Conservation (phyloP, 1,140 invertebrate genomes). For the Macrocentrus cingulum region DNA sequence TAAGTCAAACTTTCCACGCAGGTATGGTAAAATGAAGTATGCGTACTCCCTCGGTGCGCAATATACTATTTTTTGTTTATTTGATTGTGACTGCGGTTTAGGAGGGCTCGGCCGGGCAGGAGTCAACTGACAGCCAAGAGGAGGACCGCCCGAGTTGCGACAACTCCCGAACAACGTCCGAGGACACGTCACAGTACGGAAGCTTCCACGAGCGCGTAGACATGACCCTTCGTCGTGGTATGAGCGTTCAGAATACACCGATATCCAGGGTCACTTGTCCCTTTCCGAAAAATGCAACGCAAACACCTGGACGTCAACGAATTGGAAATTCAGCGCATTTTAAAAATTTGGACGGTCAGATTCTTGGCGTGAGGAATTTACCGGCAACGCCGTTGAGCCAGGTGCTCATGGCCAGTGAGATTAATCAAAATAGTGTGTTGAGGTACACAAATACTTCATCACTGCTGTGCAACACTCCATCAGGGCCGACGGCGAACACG, state of each 20-base stretch:
- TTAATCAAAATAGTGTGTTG: slow-evolving; percentile 19
- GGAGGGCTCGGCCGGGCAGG: slow-evolving; percentile 32
- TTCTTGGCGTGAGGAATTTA: slow-evolving; percentile 51
- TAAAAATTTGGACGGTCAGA: slow-evolving; percentile 39
- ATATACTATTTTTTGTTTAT: too few relatives aligned
- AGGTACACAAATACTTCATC: slow-evolving; percentile 14
- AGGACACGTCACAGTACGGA: slow-evolving; percentile 10
- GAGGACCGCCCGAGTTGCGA: slow-evolving; percentile 21
- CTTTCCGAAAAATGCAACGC: slow-evolving; percentile 41
- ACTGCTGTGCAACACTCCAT: slow-evolving; percentile 13
- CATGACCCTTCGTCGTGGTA: slow-evolving; percentile 19
- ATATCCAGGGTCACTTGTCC: slow-evolving; percentile 15
- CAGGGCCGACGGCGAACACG: slow-evolving; percentile 26
- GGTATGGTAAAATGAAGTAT: too few relatives aligned
- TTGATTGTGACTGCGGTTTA: too few relatives aligned
- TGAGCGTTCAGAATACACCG: slow-evolving; percentile 48
- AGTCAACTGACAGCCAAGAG: slow-evolving; percentile 25
- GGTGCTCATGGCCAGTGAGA: slow-evolving; percentile 29
- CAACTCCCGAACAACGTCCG: slow-evolving; percentile 15
- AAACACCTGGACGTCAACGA: slow-evolving; percentile 27
- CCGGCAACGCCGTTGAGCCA: slow-evolving; percentile 32
- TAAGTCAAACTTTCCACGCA: too few relatives aligned
- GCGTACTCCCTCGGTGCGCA: too few relatives aligned
- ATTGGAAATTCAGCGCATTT: slow-evolving; percentile 13
- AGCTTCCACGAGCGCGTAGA: slow-evolving; percentile 12